Percentiles rank a stretch among this genome's conserved stretches.
These are phyloP conservation scores for Eupsilia transversa DNA, from an alignment of 2,888 invertebrate species.

Conservation along the genomic window DNA sequence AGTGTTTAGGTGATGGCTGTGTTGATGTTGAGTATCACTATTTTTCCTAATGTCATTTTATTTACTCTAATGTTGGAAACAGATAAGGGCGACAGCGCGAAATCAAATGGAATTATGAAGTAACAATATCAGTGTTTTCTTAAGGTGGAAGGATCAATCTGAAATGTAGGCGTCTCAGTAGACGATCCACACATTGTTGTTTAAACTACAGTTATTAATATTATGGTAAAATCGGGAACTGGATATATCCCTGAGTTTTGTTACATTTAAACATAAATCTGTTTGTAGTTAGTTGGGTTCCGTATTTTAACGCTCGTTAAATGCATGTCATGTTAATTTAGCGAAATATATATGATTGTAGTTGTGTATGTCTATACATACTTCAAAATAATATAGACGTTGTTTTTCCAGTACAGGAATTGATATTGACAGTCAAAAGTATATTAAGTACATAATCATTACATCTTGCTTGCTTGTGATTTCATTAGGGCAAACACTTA, in stretches of 20 bases:
- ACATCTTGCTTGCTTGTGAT: constrained; percentile 19
- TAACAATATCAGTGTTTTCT: constrained; percentile 55
- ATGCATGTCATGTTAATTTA: constrained; percentile 20
- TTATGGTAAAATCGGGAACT: constrained; percentile 22
- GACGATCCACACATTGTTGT: constrained; percentile 36
- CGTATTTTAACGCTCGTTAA: constrained; percentile 48
- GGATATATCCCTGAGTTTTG: constrained; percentile 15
- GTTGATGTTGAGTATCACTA: not conserved
- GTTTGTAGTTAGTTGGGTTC: constrained; percentile 51
- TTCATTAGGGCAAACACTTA: constrained; percentile 10
- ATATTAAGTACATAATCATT: constrained; percentile 36
- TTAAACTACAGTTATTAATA: constrained; percentile 31
- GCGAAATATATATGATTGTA: constrained; percentile 20
- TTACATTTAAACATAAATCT: constrained; percentile 26
- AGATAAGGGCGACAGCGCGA: constrained; percentile 1
- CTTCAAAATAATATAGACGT: constrained; percentile 23
- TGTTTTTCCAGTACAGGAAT: constrained; percentile 15
- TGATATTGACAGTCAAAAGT: constrained; percentile 17
- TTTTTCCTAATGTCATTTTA: constrained; percentile 20
- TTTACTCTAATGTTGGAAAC: constrained; percentile 7
- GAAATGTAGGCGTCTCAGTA: constrained; percentile 13
- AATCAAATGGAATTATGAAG: constrained; percentile 42
- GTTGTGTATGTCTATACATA: constrained; percentile 25
- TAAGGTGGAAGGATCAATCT: constrained; percentile 26
- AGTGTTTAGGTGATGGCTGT: not conserved